Evolutionary conservation across 2,888 invertebrate species (phyloP), one percentile per base, ranked within the genome.

Genomic region (Anticlea derivata): DNA sequence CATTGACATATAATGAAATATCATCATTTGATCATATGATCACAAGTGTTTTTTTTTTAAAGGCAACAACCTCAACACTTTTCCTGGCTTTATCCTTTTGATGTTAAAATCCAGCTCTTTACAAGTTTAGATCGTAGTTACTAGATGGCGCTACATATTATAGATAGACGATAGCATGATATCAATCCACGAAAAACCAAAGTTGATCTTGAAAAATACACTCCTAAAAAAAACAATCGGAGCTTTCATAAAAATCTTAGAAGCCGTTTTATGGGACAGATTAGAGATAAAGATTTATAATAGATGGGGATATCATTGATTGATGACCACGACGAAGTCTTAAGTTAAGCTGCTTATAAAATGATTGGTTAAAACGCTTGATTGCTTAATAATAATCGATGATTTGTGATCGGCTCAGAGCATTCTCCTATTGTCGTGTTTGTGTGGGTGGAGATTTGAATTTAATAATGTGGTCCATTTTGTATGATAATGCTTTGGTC

Each of bases 351-450:
- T 30, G 51, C 48, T 55, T 57, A 48, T 29, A 29, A 49, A 56
- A 52, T 50, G 40, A 55, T 53, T 50, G 44, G 56, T 57, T 57
- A 56, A 50, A 60, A 50, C 35, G 43, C 52, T 51, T 55, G 56
- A 63, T 63, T 58, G 54, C 57, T 56, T 55, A 52, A 58, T 55
- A 52, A 58, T 58, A 62, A 58, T 55, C 55, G 55, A 55, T 62
- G 61, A 65, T 65, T 65, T 65, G 58, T 62, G 62, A 61, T 61
- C 56, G 60, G 61, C 58, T 58, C 60, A 55, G 27, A 30, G 44
- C 53, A 37, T 45, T 27, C 37, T 34, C 23, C 50, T 41, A 44
- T 58, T 61, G 55, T 55, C 40, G 29, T 40, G 33, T 29, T 27
- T 17, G 29, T 13, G 61, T 61, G 57, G 59, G 61, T 13, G 50